Evolutionary conservation across 2,888 invertebrate genomes (phyloP).

Genomic region (Mythimna loreyi): DNA sequence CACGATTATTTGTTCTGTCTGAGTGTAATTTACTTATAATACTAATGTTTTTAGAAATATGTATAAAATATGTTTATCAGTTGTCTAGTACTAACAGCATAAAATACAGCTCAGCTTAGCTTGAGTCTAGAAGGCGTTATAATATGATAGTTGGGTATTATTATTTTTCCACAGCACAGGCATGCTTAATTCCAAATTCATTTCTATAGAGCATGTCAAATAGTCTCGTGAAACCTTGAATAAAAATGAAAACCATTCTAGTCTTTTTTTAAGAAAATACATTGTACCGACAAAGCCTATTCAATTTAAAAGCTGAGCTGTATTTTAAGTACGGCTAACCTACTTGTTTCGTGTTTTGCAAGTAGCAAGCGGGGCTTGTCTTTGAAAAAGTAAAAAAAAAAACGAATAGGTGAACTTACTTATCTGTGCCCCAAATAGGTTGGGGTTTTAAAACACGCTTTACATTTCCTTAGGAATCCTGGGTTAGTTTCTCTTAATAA

Average conservation of each 20-base stretch:
- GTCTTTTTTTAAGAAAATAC: slow-evolving; percentile 28
- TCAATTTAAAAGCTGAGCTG: slow-evolving; percentile 49
- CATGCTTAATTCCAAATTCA: too few relatives aligned
- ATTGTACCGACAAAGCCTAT: slow-evolving; percentile 26
- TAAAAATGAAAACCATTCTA: slow-evolving; percentile 17
- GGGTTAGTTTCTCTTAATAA: slow-evolving; percentile 38
- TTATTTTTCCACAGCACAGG: too few relatives aligned
- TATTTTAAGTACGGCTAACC: slow-evolving; percentile 54
- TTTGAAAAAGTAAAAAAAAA: slow-evolving; percentile 54
- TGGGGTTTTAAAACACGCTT: slow-evolving; percentile 50
- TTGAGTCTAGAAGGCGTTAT: too few relatives aligned
- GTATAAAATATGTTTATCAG: too few relatives aligned
- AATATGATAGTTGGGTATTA: too few relatives aligned
- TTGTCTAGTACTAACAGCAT: too few relatives aligned
- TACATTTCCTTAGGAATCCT: slow-evolving; percentile 36
- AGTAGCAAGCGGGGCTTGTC: slow-evolving; percentile 43
- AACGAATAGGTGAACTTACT: slow-evolving; percentile 53
- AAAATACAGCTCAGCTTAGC: too few relatives aligned
- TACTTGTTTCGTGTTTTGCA: slow-evolving; percentile 55
- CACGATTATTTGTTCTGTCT: too few relatives aligned
- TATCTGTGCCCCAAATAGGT: slow-evolving; percentile 56
- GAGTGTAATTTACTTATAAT: too few relatives aligned
- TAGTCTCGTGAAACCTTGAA: background rate
- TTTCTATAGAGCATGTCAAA: too few relatives aligned
- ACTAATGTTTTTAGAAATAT: too few relatives aligned